A percentile compares a stretch with the other conserved stretches of the same genome.
Evolutionary conservation across 2,888 invertebrate genomes (phyloP).

Genomic region (Litoditis marina): DNA sequence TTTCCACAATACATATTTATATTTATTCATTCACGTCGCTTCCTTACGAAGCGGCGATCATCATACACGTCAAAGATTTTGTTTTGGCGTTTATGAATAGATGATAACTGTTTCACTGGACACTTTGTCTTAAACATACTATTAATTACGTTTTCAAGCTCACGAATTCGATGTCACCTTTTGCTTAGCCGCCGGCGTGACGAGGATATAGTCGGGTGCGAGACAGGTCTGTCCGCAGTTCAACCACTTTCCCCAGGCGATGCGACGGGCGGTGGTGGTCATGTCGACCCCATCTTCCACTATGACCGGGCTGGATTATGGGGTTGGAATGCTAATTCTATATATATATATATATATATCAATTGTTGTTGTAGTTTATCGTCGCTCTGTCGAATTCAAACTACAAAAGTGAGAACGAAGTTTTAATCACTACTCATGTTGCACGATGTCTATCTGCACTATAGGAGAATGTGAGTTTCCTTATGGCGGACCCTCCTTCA

Average conservation of each 20-base stretch:
- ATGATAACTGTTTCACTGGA: too few species aligned
- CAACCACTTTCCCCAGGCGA: conserved; percentile 91
- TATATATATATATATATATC: too few species aligned
- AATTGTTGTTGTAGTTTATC: background rate
- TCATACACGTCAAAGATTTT: too few species aligned
- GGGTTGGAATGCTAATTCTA: background rate
- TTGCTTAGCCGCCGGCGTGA: conserved; percentile 10
- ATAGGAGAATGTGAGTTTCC: too few species aligned
- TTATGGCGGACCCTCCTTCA: too few species aligned
- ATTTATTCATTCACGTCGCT: too few species aligned
- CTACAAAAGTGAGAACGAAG: background rate
- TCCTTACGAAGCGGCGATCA: too few species aligned
- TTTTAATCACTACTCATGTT: background rate
- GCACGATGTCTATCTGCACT: background rate
- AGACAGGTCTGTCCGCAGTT: conserved; percentile 67
- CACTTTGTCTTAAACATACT: too few species aligned
- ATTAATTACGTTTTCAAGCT: background rate
- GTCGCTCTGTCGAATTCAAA: too few species aligned
- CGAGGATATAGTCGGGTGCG: conserved; percentile 49
- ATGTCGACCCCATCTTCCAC: conserved; percentile 78
- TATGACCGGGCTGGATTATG: conserved; percentile 79
- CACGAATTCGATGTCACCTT: too few species aligned
- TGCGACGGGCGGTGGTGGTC: conserved; percentile 74
- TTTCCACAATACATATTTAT: too few species aligned
- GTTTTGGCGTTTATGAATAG: too few species aligned